Evolutionary conservation across 2,888 invertebrate species (phyloP), one percentile per base, ranked within the genome.

Genomic region (Chirona hameri): DNA sequence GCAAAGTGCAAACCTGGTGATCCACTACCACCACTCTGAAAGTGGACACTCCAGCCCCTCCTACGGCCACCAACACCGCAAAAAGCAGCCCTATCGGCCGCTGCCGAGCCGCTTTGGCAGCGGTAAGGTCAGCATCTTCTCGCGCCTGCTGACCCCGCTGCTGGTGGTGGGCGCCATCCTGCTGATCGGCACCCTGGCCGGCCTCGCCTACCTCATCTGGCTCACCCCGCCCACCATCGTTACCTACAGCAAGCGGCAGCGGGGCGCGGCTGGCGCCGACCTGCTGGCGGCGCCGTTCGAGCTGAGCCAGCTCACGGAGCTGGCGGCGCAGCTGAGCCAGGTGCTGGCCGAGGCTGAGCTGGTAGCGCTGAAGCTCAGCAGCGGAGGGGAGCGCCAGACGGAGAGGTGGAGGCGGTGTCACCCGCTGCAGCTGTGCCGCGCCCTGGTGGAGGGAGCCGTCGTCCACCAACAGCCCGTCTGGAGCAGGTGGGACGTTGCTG

Each of bases 201-300:
- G 24, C 48, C 46, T 52, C 0, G 79, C n/a, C 12, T 79, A 79
- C 79, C 48, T 52, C 9, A 46, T 79, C n/a, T 46, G 24, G 46
- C 79, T 79, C 14, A 79, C 79, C 12, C 79, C 79, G n/a, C 79
- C 79, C n/a, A 79, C 79, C 46, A 46, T 79, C 12, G 79, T 79
- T n/a, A 48, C 79, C 79, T 79, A 79, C 79, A 79, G 79, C 48
- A 79, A 79, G 27, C 79, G 79, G n/a, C 52, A 48, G 48, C 79
- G 79, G n/a, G 46, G 48, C 48, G 79, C 0, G 27, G 79, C 29
- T 21, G 72, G 39, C 39, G 72, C 72, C 72, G 72, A 76, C 72
- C 39, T 31, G 72, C 72, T 76, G 72, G 72, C 72, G 21, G 15
- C 72, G 72, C 72, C 72, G 39, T 76, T 76, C 39, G 39, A 76